Conservation (phyloP, 2,888 invertebrate species). For the Anarsia innoxiella region DNA sequence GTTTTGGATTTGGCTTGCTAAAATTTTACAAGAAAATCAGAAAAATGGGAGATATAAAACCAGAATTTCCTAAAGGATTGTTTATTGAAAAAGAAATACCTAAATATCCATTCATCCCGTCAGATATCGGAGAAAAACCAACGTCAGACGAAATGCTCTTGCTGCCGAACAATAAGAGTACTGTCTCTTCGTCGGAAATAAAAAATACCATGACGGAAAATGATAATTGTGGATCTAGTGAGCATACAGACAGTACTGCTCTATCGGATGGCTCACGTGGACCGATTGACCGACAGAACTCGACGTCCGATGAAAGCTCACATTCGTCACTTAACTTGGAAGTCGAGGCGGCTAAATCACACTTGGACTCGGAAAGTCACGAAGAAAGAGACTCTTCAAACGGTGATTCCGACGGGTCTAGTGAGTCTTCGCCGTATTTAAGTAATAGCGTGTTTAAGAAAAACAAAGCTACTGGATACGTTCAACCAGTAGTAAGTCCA, state of each 20-base stretch:
- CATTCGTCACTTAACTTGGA: conserved; percentile 56
- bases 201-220: conserved; percentile 55
- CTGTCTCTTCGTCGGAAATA: conserved; percentile 42
- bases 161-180: conserved; percentile 51
- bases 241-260: conserved; percentile 66
- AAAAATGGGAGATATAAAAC: conserved; percentile 80
- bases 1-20: conserved; percentile 44
- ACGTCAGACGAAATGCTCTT: conserved; percentile 64
- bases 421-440: conserved; percentile 48
- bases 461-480: conserved; percentile 22
- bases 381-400: conserved; percentile 38
- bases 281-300: conserved; percentile 50
- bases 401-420: conserved; percentile 44
- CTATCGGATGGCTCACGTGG: conserved; percentile 57
- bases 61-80: conserved; percentile 80
- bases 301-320: conserved; percentile 60
- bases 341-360: conserved; percentile 37
- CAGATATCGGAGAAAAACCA: conserved; percentile 60
- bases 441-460: conserved; percentile 48
- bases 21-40: conserved; percentile 77
- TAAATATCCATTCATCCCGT: conserved; percentile 55
- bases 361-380: too few species aligned
- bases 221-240: conserved; percentile 56
- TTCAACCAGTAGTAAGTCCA: conserved; percentile 31
- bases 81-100: conserved; percentile 61